phyloP scores from a whole-genome alignment of 2,113 vertebrate genomes.

The Burhinus bistriatus region DNA sequence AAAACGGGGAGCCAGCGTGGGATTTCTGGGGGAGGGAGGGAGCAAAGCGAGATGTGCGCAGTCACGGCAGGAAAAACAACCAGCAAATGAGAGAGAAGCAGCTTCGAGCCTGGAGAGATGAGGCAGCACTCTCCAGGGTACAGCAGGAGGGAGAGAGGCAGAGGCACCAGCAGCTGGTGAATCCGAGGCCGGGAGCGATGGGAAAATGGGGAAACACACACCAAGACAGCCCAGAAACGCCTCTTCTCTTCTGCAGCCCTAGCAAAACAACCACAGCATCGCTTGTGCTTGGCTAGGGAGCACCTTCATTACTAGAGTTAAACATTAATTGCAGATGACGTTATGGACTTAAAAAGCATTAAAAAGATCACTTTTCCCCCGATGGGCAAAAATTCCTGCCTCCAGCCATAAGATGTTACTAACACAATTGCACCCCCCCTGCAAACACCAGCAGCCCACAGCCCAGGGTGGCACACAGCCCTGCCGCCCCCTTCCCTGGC shows the following conservation, averaged over 20 bases:
- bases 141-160: not conserved
- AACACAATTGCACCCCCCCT: accelerated
- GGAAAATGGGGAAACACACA: not conserved
- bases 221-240: not conserved
- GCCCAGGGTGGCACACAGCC: not conserved
- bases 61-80: not conserved
- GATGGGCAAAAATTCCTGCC: accelerated
- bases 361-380: not conserved
- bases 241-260: not conserved
- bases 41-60: not conserved
- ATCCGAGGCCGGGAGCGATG: accelerated
- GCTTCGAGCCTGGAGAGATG: not conserved
- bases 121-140: not conserved
- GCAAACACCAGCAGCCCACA: not conserved
- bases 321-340: not conserved
- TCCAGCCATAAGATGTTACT: accelerated
- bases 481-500: not conserved
- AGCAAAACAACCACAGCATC: not conserved
- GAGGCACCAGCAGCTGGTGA: not conserved
- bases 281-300: not conserved
- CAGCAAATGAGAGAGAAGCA: not conserved
- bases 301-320: accelerated
- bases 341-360: not conserved
- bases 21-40: not conserved
- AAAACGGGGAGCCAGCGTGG: not conserved